A percentile compares a stretch with the other conserved stretches of the same genome.
These are phyloP conservation scores for Poliocrania exsul DNA, from an alignment of 2,797 vertebrate species.

Conservation along the genomic window DNA sequence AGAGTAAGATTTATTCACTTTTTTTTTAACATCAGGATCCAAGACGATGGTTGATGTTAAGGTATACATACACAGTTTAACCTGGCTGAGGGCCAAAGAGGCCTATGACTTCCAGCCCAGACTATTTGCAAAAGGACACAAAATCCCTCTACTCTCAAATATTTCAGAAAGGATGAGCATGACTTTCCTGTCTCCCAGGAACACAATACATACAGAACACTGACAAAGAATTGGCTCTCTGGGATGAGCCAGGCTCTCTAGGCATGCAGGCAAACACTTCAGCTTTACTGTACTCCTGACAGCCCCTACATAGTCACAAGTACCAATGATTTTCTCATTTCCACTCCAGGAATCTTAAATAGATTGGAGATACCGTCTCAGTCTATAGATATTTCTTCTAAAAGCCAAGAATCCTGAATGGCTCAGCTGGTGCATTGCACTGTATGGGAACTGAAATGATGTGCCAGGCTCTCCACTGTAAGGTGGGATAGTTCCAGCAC, in stretches of 20 bases:
- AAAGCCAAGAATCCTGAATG: conserved; percentile 41
- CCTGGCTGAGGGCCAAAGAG: conserved; percentile 38
- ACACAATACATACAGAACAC: background rate
- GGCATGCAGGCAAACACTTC: conserved; percentile 32
- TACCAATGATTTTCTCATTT: conserved; percentile 30
- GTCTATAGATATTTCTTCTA: conserved; percentile 16
- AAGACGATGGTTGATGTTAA: conserved; percentile 43
- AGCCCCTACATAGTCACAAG: background rate
- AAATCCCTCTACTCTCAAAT: conserved; percentile 18
- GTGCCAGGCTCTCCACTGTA: conserved; percentile 11
- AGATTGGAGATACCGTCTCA: conserved; percentile 19
- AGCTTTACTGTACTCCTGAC: conserved; percentile 9
- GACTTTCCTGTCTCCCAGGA: background rate
- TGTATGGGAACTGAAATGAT: conserved; percentile 13
- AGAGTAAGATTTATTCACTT: conserved; percentile 55
- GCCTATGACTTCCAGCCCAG: conserved; percentile 24
- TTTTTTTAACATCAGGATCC: conserved; percentile 45
- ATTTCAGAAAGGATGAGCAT: conserved; percentile 26
- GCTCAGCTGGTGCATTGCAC: conserved; percentile 37
- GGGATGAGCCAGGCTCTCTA: background rate
- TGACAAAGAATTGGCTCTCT: background rate
- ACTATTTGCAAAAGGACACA: conserved; percentile 45
- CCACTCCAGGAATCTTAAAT: conserved; percentile 50
- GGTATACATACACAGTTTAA: conserved; percentile 55
- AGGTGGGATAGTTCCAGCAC: conserved; percentile 28